phyloP scores from a whole-genome alignment of 2,113 vertebrate genomes.

The Lethenteron reissneri region DNA sequence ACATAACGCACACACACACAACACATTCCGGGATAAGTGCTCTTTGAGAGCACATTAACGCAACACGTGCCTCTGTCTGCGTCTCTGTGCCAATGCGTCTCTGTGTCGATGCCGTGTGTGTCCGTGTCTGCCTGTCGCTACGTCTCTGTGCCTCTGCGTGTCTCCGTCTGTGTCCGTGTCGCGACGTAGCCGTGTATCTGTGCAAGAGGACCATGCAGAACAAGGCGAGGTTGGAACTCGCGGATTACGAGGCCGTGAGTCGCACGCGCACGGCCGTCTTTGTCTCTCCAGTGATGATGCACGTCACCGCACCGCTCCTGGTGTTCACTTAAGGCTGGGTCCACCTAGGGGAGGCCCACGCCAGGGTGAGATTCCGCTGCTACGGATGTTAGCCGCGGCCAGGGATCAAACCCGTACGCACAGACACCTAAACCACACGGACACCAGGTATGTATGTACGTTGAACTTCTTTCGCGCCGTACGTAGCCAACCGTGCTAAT shows the following conservation, averaged over 20 bases:
- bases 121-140: background rate
- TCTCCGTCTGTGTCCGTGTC: constrained; percentile 1
- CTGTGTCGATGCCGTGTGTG: background rate
- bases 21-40: background rate
- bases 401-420: too few relatives aligned
- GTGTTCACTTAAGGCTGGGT: too few relatives aligned
- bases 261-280: background rate
- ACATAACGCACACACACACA: constrained; percentile 3
- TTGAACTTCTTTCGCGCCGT: too few relatives aligned
- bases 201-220: constrained; percentile 95
- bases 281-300: too few relatives aligned
- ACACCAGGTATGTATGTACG: too few relatives aligned
- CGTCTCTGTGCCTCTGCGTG: background rate
- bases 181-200: background rate
- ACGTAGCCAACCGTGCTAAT: too few relatives aligned
- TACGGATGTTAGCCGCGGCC: too few relatives aligned
- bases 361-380: too few relatives aligned
- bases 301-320: too few relatives aligned
- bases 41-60: background rate
- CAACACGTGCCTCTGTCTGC: background rate
- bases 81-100: background rate
- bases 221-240: constrained; percentile 83
- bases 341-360: too few relatives aligned
- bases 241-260: constrained; percentile 93
- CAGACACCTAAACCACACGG: too few relatives aligned